Conservation (phyloP, 2,888 invertebrate genomes). For the Didymodactylos carnosus region DNA sequence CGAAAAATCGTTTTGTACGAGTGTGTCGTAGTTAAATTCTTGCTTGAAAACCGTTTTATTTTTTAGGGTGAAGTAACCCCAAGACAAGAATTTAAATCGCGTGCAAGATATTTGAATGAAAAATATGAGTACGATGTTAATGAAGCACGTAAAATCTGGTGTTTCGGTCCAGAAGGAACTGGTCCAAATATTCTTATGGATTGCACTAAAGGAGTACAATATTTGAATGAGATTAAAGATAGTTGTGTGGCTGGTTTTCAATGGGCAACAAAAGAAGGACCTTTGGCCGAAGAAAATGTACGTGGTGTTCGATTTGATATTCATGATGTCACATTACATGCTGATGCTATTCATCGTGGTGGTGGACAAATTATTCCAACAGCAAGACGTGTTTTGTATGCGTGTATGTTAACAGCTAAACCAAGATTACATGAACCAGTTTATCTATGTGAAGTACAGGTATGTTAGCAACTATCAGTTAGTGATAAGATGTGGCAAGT, state of each 20-base stretch:
- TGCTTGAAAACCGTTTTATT: too few species aligned
- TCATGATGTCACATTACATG: slow-evolving; percentile 92
- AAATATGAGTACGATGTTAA: slow-evolving; percentile 91
- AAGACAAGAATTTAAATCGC: slow-evolving; percentile 86
- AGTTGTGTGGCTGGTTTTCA: slow-evolving; percentile 94
- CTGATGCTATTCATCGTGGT: slow-evolving; percentile 99
- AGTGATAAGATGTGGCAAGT: too few species aligned
- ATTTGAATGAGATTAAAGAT: slow-evolving; percentile 99
- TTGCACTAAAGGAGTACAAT: slow-evolving; percentile 98
- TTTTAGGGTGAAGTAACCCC: slow-evolving; percentile 64
- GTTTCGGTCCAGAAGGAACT: slow-evolving; percentile 95
- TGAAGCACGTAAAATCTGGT: slow-evolving; percentile 95
- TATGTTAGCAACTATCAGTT: slow-evolving; percentile 27
- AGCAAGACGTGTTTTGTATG: slow-evolving; percentile 87
- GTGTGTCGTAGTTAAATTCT: too few species aligned
- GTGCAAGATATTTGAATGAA: slow-evolving; percentile 78
- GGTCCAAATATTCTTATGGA: slow-evolving; percentile 93
- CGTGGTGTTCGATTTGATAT: slow-evolving; percentile 87
- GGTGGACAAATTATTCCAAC: slow-evolving; percentile 99
- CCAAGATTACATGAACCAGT: slow-evolving; percentile 95
- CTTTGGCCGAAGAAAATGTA: slow-evolving; percentile 84
- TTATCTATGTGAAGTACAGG: slow-evolving; percentile 97
- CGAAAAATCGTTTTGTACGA: too few species aligned
- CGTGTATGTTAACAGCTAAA: slow-evolving; percentile 70
- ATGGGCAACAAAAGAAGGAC: slow-evolving; percentile 70